Evolutionary conservation across 1,140 invertebrate species (phyloP), one percentile per base, ranked within the genome.

Genomic region (Kradibia gibbosae): DNA sequence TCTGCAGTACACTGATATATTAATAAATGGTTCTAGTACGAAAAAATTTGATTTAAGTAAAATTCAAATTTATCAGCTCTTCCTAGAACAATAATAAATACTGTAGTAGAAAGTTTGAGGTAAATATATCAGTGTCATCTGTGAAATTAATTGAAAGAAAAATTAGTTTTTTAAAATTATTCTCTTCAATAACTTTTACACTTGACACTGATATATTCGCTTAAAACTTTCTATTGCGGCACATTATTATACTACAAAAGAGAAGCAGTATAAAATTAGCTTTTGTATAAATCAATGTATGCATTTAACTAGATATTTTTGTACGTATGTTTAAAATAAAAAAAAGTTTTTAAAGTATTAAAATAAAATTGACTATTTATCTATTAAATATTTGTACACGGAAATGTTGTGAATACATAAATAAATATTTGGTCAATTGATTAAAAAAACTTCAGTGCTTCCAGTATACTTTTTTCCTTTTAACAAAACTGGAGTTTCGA

Each of bases 171-270:
- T 4, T 20, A n/a, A 39, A 67, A 39, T 67, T 36, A 67, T 65
- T 36, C 22, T 20, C 50, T 53, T 36, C 31, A 17, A 65, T 34
- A 65, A 36, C 3, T 65, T 65, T 65, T 65, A 65, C 34, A 22
- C 1, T 22, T 36, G 62, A 65, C 62, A 65, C 62, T 65, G 34
- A 65, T 65, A 65, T 65, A 65, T 65, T 65, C 36, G 62, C 62
- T 36, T 25, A 36, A 36, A 65, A 36, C 62, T 65, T 65, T 36
- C 62, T 36, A 20, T 36, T 65, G 62, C 22, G 28, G 8, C 22
- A 65, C 34, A 65, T 65, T 25, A 65, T 36, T 36, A 36, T 34
- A 36, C 62, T 65, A 36, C 15, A 36, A 65, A 65, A 65, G 17
- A 25, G 3, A 22, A 11, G 10, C 45, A n/a, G n/a, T 48, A 5